Percentiles rank a stretch among this genome's conserved stretches.
Evolutionary conservation across 2,797 vertebrate genomes (phyloP).

Genomic region (Merluccius polli): DNA sequence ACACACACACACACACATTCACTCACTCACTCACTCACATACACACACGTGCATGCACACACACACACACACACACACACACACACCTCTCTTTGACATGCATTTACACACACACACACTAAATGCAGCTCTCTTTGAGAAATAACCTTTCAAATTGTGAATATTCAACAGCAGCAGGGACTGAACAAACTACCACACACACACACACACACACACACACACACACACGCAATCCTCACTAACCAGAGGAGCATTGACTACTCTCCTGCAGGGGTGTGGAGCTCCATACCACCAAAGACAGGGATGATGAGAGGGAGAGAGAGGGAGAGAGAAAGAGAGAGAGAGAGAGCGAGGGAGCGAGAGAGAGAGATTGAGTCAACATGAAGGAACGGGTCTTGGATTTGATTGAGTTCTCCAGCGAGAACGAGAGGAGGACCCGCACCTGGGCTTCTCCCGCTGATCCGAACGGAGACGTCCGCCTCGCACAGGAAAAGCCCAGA

Average conservation of each 20-base stretch:
- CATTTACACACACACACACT: no score
- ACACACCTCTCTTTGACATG: no score
- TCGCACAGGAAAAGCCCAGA: constrained; percentile 57
- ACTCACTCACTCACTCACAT: no score
- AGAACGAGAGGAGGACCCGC: constrained; percentile 50
- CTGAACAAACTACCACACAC: no score
- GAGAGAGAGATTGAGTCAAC: neutral
- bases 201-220: no score
- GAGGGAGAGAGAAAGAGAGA: neutral
- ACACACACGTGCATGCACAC: no score
- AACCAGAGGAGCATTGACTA: neutral
- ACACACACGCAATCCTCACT: neutral
- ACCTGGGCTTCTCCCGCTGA: constrained; percentile 63
- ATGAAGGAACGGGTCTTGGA: constrained; percentile 43
- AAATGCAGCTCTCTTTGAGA: no score
- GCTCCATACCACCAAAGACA: neutral
- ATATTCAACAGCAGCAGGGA: neutral
- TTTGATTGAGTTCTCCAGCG: constrained; percentile 64
- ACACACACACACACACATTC: neutral
- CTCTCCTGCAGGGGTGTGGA: neutral
- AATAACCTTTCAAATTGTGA: no score
- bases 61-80: no score
- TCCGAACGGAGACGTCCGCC: constrained; percentile 55
- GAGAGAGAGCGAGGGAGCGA: no score
- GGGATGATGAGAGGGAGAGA: neutral